Evolutionary conservation across 2,113 vertebrate species (phyloP).

Genomic region (Machaerirhynchus nigripectus): DNA sequence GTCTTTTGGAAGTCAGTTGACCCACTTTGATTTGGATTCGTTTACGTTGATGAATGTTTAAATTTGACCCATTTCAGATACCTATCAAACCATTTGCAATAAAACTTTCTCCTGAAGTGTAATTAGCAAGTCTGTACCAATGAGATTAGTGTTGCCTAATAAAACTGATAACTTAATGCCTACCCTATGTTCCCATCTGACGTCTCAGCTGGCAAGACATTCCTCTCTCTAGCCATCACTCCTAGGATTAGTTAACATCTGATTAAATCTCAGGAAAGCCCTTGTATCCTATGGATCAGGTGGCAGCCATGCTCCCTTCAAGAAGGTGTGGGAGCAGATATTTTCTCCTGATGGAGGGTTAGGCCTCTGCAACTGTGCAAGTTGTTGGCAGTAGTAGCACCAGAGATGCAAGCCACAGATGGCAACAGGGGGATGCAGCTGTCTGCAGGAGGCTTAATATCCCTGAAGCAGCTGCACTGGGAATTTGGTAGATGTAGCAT

Average conservation of each 20-base stretch:
- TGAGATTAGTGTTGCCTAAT: constrained; percentile 35
- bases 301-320: neutral
- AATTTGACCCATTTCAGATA: neutral
- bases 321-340: neutral
- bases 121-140: constrained; percentile 22
- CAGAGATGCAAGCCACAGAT: constrained; percentile 33
- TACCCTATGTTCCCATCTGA: constrained; percentile 18
- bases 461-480: constrained; percentile 43
- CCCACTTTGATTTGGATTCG: neutral
- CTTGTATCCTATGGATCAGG: neutral
- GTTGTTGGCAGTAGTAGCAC: neutral
- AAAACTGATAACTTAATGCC: constrained; percentile 51
- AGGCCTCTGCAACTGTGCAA: neutral
- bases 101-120: constrained; percentile 32
- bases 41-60: neutral
- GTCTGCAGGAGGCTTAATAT: constrained; percentile 33
- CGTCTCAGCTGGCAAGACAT: constrained; percentile 24
- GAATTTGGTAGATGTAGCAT: constrained; percentile 42
- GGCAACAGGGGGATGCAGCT: constrained; percentile 44
- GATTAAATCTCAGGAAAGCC: constrained; percentile 27
- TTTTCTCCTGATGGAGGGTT: neutral
- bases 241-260: constrained; percentile 20
- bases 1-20: neutral
- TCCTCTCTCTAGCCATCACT: constrained; percentile 6
- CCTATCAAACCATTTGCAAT: neutral